These are phyloP conservation scores for Meloidogyne hapla DNA, from an alignment of 1,140 invertebrate genomes.

Conservation along the genomic window DNA sequence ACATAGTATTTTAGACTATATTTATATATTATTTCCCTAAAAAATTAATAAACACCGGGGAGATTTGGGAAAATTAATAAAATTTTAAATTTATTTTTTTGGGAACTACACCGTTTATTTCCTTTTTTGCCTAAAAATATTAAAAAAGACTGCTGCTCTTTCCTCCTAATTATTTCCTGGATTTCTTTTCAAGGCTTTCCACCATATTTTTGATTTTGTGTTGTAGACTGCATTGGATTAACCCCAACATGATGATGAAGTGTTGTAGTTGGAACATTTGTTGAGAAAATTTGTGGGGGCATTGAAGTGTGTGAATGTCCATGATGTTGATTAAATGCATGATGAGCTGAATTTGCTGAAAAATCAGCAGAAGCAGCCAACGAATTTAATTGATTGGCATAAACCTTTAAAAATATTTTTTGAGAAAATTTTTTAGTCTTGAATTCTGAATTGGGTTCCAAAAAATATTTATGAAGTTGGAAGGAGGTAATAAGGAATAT, in stretches of 20 bases:
- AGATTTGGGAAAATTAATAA: no score
- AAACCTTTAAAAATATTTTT: constrained; percentile 4
- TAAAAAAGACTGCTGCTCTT: background rate
- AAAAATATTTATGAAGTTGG: no score
- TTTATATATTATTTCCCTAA: no score
- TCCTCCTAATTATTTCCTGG: background rate
- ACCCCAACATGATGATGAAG: background rate
- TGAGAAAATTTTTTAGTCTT: background rate
- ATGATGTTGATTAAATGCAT: background rate
- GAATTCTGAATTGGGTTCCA: no score
- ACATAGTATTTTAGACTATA: no score
- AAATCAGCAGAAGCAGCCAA: constrained; percentile 13
- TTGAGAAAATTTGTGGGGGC: background rate
- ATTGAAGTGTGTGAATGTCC: background rate
- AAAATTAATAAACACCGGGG: no score
- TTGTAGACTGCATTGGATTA: background rate
- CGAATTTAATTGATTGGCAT: constrained; percentile 31
- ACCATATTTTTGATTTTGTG: background rate
- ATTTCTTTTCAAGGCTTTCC: background rate
- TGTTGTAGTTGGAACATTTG: background rate
- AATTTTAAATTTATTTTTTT: no score
- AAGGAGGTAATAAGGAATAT: no score
- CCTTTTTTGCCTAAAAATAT: no score
- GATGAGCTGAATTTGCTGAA: constrained; percentile 1
- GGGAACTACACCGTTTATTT: no score